These are phyloP conservation scores for Drosophila rellima DNA, from an alignment of 2,888 invertebrate genomes.

Conservation along the genomic window DNA sequence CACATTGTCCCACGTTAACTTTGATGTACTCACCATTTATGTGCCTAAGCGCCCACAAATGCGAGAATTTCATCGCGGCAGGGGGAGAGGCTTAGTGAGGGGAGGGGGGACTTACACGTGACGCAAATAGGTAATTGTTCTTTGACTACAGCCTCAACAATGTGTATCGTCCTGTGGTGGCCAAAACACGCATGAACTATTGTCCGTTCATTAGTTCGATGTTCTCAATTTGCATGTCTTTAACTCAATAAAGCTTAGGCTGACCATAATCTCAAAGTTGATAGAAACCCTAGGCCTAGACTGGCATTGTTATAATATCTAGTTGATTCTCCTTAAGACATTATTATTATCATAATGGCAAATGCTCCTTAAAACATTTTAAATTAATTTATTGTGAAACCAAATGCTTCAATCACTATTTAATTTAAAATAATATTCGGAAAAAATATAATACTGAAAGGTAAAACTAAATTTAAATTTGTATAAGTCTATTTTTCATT, in stretches of 20 bases:
- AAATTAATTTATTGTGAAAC: too few species aligned
- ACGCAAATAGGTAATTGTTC: slow-evolving; percentile 81
- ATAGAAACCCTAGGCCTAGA: background rate
- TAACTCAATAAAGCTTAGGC: slow-evolving; percentile 18
- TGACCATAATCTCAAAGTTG: background rate
- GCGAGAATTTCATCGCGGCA: background rate
- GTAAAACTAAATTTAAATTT: too few species aligned
- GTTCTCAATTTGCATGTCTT: slow-evolving; percentile 8
- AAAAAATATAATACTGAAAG: too few species aligned
- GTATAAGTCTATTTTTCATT: too few species aligned
- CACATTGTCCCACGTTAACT: slow-evolving; percentile 42
- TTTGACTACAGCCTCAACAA: slow-evolving; percentile 36
- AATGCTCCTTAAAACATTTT: too few species aligned
- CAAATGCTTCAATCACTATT: too few species aligned
- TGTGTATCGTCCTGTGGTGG: background rate
- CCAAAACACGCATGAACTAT: slow-evolving; percentile 65
- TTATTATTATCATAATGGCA: too few species aligned
- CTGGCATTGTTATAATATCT: too few species aligned
- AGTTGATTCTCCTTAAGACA: too few species aligned
- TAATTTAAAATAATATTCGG: too few species aligned
- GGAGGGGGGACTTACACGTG: slow-evolving; percentile 59
- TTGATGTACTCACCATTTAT: slow-evolving; percentile 63
- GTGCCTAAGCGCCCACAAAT: slow-evolving; percentile 32
- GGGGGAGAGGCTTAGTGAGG: background rate
- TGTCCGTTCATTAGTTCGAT: background rate